Base-by-base conservation (phyloP, 2,888 invertebrate genomes). In the Limnephilus auricula region DNA sequence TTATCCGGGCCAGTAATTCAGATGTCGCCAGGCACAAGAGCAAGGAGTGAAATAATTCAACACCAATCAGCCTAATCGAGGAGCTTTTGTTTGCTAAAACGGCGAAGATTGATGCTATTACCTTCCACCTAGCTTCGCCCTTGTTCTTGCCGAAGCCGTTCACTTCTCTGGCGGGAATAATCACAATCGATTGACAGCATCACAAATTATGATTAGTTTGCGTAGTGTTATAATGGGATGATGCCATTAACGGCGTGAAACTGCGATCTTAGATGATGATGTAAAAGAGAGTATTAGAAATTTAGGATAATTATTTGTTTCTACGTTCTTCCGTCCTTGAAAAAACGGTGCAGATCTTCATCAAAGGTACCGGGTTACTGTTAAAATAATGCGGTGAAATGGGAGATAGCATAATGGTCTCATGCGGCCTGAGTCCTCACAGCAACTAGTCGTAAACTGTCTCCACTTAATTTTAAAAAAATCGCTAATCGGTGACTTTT, bases 41-140 rank as follows among this genome's bases (percentile, higher is more conserved):
- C 10, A 40, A 40, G 45, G 85, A 40, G 40, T 32, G 78, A n/a
- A 88, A 88, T 88, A 79, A 88, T 88, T 88, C 87, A 88, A n/a
- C 37, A 78, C 78, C 87, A 88, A 88, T 88, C 87, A 88, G 34
- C 87, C 87, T 88, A 88, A 88, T 88, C 87, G 87, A n/a, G n/a
- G 25, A 65, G 87, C 87, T 88, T 85, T 88, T 88, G 87, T 88
- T 88, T 88, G 87, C 78, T 25, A 79, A 34, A 88, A 88, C 34
- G 65, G 87, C 79, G 32, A 37, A 85, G 85, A 85, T 85, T 85
- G 85, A 40, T 40, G 40, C 40, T 13, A 85, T 85, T 85, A 85
- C 65, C 65, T 80, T 80, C 32, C 31, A 31, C 32, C 31, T 80
- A 32, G 80, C 15, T 80, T 13, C 31, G 15, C 32, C 18, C 80